phyloP scores from a whole-genome alignment of 2,113 vertebrate genomes.

The Lichenostomus cassidix region DNA sequence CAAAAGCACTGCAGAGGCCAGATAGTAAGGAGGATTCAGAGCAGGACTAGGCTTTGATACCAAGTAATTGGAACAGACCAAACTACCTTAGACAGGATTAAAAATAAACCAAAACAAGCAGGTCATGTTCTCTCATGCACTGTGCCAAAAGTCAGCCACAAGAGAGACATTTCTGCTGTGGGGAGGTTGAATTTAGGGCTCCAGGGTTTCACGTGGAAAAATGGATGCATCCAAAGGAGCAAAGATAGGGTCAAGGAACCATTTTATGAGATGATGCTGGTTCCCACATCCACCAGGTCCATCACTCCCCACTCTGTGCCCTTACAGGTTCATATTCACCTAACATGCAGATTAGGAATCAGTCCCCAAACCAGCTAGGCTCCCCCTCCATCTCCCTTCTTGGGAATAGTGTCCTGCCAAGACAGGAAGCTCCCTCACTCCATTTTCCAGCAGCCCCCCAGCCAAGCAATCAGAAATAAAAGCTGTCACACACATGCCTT shows the following conservation, averaged over 20 bases:
- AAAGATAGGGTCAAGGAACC: not conserved
- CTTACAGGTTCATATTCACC: not conserved
- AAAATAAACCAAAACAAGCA: constrained; percentile 41
- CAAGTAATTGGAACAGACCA: not conserved
- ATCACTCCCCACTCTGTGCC: accelerated
- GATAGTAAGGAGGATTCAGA: not conserved
- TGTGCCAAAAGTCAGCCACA: accelerated
- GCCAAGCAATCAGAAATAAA: not conserved
- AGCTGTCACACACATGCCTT: not conserved
- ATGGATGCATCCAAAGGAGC: not conserved
- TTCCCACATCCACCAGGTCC: not conserved
- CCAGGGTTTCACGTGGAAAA: not conserved
- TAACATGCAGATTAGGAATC: not conserved
- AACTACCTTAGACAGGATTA: not conserved
- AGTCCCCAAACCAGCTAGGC: not conserved
- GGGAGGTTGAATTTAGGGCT: not conserved
- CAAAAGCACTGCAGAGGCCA: not conserved
- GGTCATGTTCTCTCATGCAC: not conserved
- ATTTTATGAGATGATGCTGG: not conserved
- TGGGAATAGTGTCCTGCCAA: not conserved
- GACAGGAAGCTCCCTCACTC: not conserved
- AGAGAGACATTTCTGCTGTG: not conserved
- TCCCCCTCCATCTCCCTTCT: not conserved
- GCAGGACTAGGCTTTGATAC: not conserved
- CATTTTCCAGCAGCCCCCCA: not conserved